Conservation (phyloP, 2,113 vertebrate genomes). For the Aptenodytes forsteri region DNA sequence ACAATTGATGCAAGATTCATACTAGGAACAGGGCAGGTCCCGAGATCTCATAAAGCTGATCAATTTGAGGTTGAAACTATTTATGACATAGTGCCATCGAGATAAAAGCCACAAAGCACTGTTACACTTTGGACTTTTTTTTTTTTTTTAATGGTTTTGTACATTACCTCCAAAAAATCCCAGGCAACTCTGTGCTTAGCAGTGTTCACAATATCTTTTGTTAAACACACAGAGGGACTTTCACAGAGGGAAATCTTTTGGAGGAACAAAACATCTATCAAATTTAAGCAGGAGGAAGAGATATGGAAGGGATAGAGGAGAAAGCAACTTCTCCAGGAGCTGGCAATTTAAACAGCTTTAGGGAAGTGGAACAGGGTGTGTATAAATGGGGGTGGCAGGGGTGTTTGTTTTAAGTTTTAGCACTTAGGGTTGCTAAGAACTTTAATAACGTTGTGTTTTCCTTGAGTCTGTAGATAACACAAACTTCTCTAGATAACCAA, state of each 20-base stretch:
- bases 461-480: background rate
- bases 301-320: slow-evolving; percentile 12
- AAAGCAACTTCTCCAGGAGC: background rate
- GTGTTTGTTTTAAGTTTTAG: slow-evolving; percentile 40
- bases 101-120: slow-evolving; percentile 64
- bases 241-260: background rate
- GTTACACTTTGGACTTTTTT: slow-evolving; percentile 72
- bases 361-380: slow-evolving; percentile 35
- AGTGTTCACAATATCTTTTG: background rate
- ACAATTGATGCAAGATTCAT: background rate
- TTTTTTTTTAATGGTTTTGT: slow-evolving; percentile 31
- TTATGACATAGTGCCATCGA: slow-evolving; percentile 56
- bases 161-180: slow-evolving; percentile 60
- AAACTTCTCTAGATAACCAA: background rate
- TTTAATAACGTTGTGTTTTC: background rate
- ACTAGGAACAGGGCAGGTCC: slow-evolving; percentile 19
- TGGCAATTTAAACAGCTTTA: background rate
- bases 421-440: slow-evolving; percentile 13
- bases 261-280: background rate
- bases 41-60: slow-evolving; percentile 64
- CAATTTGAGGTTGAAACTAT: slow-evolving; percentile 68
- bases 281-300: slow-evolving; percentile 40
- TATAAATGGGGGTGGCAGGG: background rate
- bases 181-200: background rate
- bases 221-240: slow-evolving; percentile 6